Evolutionary conservation across 2,888 invertebrate genomes (phyloP), one percentile per base, ranked within the genome.

Genomic region (Mesoligia furuncula): DNA sequence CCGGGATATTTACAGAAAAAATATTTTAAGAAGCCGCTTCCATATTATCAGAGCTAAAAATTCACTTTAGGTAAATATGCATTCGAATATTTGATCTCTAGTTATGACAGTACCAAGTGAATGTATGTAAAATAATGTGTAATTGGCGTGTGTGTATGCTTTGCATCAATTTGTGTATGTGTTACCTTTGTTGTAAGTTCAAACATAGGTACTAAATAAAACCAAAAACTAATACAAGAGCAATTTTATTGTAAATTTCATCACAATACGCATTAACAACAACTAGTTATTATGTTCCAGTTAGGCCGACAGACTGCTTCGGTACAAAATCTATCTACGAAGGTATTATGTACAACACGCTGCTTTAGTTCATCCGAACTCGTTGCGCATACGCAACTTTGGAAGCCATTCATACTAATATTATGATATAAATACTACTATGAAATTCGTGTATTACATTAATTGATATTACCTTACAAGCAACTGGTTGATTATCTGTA

Each of bases 301-400:
- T 91, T 91, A 92, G 88, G 88, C 91, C 90, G 85, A 90, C 77
- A 90, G 85, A 85, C 81, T 89, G 89, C 79, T 85, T 87, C 89
- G 83, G 90, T 94, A 94, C 90, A 94, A 94, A 94, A 93, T 89
- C 92, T 93, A 93, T 89, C 92, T 93, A 93, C 87, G 82, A 72
- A 84, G 67, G 75, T 84, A 81, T 84, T 93, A 93, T 94, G 90
- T 94, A 94, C 93, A 94, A 84, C 81, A 84, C 81, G 85, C 87
- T 87, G 86, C 82, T 85, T 83, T 85, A 74, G 82, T 86, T 90
- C 89, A 90, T 88, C 88, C 89, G 81, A 90, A 80, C 83, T 80
- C 20, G 75, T 79, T 81, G 81, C 86, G 69, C 61, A 75, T 62
- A 92, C 93, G 93, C 93, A 92, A 90, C 89, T 89, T 81, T 94